Evolutionary conservation across 2,888 invertebrate species (phyloP).

Genomic region (Macroteleia sp.): DNA sequence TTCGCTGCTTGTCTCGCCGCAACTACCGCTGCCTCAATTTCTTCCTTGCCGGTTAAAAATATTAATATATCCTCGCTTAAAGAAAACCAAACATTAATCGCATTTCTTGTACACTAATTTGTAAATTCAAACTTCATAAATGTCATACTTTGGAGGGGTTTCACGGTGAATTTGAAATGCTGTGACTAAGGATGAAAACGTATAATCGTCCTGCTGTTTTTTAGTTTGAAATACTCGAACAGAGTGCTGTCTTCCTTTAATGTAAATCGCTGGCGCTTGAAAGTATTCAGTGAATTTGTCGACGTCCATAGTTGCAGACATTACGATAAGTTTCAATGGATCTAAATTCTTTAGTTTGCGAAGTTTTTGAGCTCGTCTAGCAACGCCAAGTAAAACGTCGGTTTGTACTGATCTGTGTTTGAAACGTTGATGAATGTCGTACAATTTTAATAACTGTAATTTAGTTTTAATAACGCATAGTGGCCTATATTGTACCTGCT

Average conservation of each 20-base stretch:
- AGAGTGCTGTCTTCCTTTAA: conserved; percentile 95
- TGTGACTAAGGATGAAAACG: conserved; percentile 92
- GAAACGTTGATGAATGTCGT: no score
- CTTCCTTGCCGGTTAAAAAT: conserved; percentile 98
- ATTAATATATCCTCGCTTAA: conserved; percentile 94
- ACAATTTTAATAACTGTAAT: no score
- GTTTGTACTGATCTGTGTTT: conserved; percentile 95
- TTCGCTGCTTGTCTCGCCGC: conserved; percentile 90
- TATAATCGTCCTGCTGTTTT: conserved; percentile 92
- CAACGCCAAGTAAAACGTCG: conserved; percentile 96
- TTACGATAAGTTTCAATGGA: conserved; percentile 91
- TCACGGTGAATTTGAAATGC: conserved; percentile 95
- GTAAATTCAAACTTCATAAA: no score
- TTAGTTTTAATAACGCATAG: no score
- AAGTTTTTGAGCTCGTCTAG: conserved; percentile 92
- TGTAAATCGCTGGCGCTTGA: conserved; percentile 92
- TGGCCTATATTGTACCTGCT: no score
- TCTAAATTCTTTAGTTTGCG: conserved; percentile 86
- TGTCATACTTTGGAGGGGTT: conserved; percentile 91
- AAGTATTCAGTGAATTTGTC: conserved; percentile 96
- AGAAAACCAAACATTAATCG: no score
- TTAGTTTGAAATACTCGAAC: conserved; percentile 90
- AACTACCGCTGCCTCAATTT: conserved; percentile 94
- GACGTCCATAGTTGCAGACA: conserved; percentile 98
- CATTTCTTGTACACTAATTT: no score